These are phyloP conservation scores for Meloidogyne hapla DNA, from an alignment of 1,140 invertebrate species.

Conservation along the genomic window DNA sequence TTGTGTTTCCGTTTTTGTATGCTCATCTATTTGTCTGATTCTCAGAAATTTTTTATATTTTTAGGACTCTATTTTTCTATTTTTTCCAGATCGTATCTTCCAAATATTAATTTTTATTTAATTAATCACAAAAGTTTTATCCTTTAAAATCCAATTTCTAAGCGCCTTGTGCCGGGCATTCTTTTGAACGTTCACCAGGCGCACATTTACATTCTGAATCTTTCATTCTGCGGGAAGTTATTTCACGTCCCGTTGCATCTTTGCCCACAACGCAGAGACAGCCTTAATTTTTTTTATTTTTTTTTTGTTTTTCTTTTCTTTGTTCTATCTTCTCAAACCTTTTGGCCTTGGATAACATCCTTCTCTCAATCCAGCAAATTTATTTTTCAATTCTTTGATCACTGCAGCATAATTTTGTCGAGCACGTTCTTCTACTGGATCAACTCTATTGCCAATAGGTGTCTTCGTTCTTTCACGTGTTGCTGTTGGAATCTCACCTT, in stretches of 20 bases:
- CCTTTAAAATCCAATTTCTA: too few relatives aligned
- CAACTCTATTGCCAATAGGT: conserved; percentile 44
- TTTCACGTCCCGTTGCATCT: conserved; percentile 47
- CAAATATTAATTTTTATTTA: too few relatives aligned
- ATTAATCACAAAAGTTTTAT: too few relatives aligned
- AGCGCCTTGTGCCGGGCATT: conserved; percentile 49
- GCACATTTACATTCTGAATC: conserved; percentile 53
- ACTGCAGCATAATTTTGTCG: conserved; percentile 54
- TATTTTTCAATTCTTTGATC: conserved; percentile 50
- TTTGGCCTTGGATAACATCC: conserved; percentile 55
- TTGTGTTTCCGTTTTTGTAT: too few relatives aligned
- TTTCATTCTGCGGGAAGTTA: conserved; percentile 52
- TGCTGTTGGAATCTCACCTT: background rate
- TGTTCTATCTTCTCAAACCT: conserved; percentile 23
- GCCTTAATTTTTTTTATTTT: conserved; percentile 23
- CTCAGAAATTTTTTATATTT: too few relatives aligned
- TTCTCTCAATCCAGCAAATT: conserved; percentile 45
- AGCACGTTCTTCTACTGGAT: conserved; percentile 52
- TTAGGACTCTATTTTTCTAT: too few relatives aligned
- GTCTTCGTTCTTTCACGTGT: conserved; percentile 8
- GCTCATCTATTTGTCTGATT: too few relatives aligned
- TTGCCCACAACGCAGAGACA: conserved; percentile 54
- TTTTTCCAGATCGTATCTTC: too few relatives aligned
- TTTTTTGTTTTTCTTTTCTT: background rate
- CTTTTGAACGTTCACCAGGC: conserved; percentile 33